Base-by-base conservation (phyloP, 1,140 invertebrate species). In the Bradynema listronoti region DNA sequence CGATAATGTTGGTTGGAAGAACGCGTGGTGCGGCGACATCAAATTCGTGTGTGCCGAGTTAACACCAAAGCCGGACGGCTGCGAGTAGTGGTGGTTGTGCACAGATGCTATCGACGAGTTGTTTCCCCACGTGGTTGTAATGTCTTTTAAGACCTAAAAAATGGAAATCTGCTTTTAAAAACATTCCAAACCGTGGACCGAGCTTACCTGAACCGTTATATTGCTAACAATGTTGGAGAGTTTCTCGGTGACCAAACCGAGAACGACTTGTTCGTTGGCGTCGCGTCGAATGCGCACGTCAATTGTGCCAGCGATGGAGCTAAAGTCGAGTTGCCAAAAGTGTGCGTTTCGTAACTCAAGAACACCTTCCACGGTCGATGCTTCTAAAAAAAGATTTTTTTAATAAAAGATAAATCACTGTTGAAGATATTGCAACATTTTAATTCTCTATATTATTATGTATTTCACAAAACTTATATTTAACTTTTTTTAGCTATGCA, bases 281-380 rank as follows among this genome's bases (percentile, higher is more conserved):
- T 86, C 85, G 33, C 84, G 73, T 51, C 85, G 71, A 2, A 86
- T 81, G 9, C 47, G 25, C n/a, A 61, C 74, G 55, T 64, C 56
- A 9, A 68, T 58, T 9, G 64, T 47, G 33, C 67, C 56, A 52
- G 58, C 72, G 54, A 75, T 69, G 69, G 81, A 81, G 27, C 83
- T 84, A 77, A 86, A 86, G 50, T 85, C 84, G 14, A 86, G 69
- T n/a, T 84, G 85, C 85, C 85, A 87, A 68, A 86, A 86, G 69
- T 85, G 82, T 69, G 85, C 84, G 75, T 85, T 82, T 69, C 83
- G 78, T 65, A 87, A 84, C 73, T 86, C 85, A 11, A 87, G 73
- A 30, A 87, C 85, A 25, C 85, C 86, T 72, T 86, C 85, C 42
- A 86, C 80, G 49, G 83, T 85, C 42, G 84, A 80, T 1, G 85